Conservation (phyloP, 2,797 vertebrate species). For the Cirrhinus molitorella region DNA sequence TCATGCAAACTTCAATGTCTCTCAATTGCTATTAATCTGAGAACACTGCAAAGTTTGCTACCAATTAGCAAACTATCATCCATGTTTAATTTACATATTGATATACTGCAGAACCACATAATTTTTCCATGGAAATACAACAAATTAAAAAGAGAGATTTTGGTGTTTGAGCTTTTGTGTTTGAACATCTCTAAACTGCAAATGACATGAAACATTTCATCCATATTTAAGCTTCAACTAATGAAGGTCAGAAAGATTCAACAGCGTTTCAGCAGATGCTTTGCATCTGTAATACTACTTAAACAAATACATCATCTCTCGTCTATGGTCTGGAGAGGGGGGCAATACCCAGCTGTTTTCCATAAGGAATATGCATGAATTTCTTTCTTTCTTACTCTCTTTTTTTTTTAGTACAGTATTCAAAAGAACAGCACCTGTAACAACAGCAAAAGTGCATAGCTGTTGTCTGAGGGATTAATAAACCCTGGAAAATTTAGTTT, state of each 20-base stretch:
- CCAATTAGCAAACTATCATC: neutral
- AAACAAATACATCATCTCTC: conserved; percentile 50
- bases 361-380: conserved; percentile 32
- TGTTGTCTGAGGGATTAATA: conserved; percentile 20
- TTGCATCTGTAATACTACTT: conserved; percentile 57
- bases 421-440: conserved; percentile 50
- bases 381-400: conserved; percentile 4
- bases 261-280: conserved; percentile 23
- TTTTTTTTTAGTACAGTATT: conserved; percentile 25
- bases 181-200: neutral
- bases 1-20: neutral
- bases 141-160: neutral
- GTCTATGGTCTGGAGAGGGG: conserved; percentile 20
- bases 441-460: conserved; percentile 33
- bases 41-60: neutral
- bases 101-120: neutral
- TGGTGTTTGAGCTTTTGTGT: neutral
- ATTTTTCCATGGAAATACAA: neutral
- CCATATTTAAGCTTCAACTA: neutral
- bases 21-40: neutral
- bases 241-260: neutral
- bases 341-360: conserved; percentile 50
- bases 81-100: neutral
- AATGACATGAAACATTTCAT: neutral
- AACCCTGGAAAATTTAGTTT: neutral